Evolutionary conservation across 2,113 vertebrate species (phyloP), one percentile per base, ranked within the genome.

Genomic region (Camelus dromedarius): DNA sequence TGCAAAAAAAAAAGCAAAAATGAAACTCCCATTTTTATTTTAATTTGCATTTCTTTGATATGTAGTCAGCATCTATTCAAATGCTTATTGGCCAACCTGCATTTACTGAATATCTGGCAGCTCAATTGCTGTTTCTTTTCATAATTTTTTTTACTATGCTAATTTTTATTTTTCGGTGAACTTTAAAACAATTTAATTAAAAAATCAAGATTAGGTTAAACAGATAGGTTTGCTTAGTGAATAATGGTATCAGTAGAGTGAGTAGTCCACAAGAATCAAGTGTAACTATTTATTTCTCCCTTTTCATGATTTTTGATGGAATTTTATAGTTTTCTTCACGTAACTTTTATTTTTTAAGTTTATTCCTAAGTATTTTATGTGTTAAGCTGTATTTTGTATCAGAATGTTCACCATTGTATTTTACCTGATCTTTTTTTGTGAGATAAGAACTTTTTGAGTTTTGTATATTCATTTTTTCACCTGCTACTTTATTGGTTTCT

Each of bases 131-230:
- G 32, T 32, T 89, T 67, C 20, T 75, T 80, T 82, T 86, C 30
- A 82, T 52, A 94, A 70, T 11, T 13, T 11, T 75, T 93, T 95
- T 86, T 70, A 81, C 18, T 80, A 32, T 13, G 22, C 2, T 56
- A 46, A 81, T 54, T 50, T 81, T 90, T 95, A 86, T 38, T 64
- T 91, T 76, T 24, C 42, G 4, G n/a, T 95, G 32, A 94, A 35
- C 10, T 38, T 76, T 64, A 64, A 80, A 67, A 48, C 50, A 76
- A 75, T 75, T 84, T 84, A 73, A 50, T 69, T 83, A 83, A 84
- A 94, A 54, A 11, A 80, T 35, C 2, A 3, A 75, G 35, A 32
- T n/a, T 70, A 7, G 85, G 22, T 69, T 85, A 76, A 50, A 82
- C 16, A 86, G 46, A 60, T 3, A 70, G 66, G 18, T 60, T 93